Evolutionary conservation across 2,113 vertebrate species (phyloP), one percentile per base, ranked within the genome.

Genomic region (Elgaria multicarinata): DNA sequence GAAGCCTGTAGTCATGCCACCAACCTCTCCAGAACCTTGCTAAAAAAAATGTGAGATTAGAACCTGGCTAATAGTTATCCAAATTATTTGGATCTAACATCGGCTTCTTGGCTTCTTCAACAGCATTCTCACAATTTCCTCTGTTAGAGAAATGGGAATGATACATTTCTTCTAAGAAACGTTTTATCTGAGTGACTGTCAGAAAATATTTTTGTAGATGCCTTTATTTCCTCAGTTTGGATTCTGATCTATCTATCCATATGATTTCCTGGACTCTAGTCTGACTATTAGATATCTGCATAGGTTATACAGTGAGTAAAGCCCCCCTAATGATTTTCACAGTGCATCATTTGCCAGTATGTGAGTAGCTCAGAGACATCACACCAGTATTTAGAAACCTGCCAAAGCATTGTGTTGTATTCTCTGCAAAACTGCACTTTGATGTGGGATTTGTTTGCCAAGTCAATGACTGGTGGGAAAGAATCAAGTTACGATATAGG

Each of bases 341-440:
- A 86, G 9, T 58, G 22, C 50, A 76, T 86, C 50, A 76, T 86
- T 80, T 80, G 64, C 58, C 81, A 5, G 36, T 3, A n/a, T 0
- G 0, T 42, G 53, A 50, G 36, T n/a, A 91, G 69, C 39, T 86
- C 79, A 69, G 77, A 72, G 36, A 77, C 4, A 62, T 83, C 42
- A 81, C 88, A 93, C 31, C 9, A 12, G 0, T 26, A 8, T 83
- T 92, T 91, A 86, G 79, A 84, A 91, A 36, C 22, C 33, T 33
- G 28, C 33, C 36, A 87, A 83, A 85, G 67, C 58, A 92, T 87
- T 33, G 0, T 53, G 2, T 74, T 36, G 1, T 83, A 24, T 89
- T 92, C 69, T 89, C 44, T n/a, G 16, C 24, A 74, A 66, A 90
- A 88, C 87, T 91, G 58, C 16, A n/a, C 91, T 90, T 46, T 93